Evolutionary conservation across 2,888 invertebrate species (phyloP), one percentile per base, ranked within the genome.

Genomic region (Pseudoips prasinana): DNA sequence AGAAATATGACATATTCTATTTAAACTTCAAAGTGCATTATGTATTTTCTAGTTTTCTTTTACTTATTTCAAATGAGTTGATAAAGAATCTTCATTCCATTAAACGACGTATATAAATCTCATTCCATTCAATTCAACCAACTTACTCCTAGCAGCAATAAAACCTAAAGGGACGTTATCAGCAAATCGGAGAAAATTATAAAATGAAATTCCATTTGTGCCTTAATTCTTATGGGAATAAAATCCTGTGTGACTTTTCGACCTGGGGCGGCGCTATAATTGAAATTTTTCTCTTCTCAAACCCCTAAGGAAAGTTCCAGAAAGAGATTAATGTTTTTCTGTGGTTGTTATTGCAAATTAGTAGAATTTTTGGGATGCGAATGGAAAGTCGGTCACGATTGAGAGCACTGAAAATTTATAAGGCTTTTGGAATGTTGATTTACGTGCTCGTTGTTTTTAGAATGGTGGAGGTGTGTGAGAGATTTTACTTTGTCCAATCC

Each of bases 231-330:
- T 58, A 57, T 59, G 66, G 72, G 73, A 62, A 64, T 70, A 59
- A 69, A 70, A 72, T 68, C 59, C 63, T 61, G 64, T 62, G 52
- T 61, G 55, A 55, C 55, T 64, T 59, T 30, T 47, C 63, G 61
- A 64, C 61, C 61, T 61, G 43, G 38, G 47, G 45, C 36, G 47
- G 48, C 39, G 55, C 65, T 64, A 67, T 77, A 75, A 78, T 78
- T 79, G 76, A 77, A 73, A 71, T 70, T 75, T 74, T 75, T 68
- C 68, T 71, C 14, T 75, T 68, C 20, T 64, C 66, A 70, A 68
- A 27, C 66, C 64, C 58, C 57, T 39, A 45, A 49, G 49, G 32
- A 61, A 58, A 57, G 49, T 58, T 57, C 25, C 43, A 48, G 37
- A 55, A 51, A 35, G 46, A 59, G 60, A 64, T 64, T 53, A 58